Conservation (phyloP, 2,113 vertebrate genomes). For the Eulacestoma nigropectus region DNA sequence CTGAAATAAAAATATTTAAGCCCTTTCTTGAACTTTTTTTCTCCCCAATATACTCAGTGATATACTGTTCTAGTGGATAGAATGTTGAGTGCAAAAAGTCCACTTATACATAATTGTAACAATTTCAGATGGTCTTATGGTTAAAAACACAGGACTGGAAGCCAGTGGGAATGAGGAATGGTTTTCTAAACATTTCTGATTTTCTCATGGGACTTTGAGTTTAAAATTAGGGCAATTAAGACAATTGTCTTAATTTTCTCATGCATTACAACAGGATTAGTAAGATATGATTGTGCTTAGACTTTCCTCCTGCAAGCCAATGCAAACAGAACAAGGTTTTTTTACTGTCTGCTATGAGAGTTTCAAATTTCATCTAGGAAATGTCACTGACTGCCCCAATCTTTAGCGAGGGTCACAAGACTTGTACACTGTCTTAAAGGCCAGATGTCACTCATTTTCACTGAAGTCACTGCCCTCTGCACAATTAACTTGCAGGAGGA, state of each 20-base stretch:
- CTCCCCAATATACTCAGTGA: not conserved
- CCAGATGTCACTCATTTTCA: not conserved
- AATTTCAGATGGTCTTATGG: not conserved
- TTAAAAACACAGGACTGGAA: not conserved
- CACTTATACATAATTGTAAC: not conserved
- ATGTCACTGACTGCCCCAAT: not conserved
- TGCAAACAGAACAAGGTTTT: not conserved
- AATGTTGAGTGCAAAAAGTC: not conserved
- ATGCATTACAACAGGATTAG: not conserved
- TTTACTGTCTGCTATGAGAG: not conserved
- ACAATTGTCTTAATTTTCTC: not conserved
- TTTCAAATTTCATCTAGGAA: not conserved
- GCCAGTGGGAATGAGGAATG: not conserved
- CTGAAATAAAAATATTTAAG: not conserved
- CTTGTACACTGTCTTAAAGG: not conserved
- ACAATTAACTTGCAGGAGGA: not conserved
- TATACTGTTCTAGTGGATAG: not conserved
- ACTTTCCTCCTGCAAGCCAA: not conserved
- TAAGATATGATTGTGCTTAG: not conserved
- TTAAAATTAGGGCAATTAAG: not conserved
- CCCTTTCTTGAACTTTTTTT: not conserved
- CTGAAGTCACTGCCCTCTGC: not conserved
- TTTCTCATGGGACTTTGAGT: not conserved
- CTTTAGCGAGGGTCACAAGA: not conserved
- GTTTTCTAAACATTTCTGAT: not conserved